These are phyloP conservation scores for Micrasema longulum DNA, from an alignment of 1,140 invertebrate species.

Conservation along the genomic window DNA sequence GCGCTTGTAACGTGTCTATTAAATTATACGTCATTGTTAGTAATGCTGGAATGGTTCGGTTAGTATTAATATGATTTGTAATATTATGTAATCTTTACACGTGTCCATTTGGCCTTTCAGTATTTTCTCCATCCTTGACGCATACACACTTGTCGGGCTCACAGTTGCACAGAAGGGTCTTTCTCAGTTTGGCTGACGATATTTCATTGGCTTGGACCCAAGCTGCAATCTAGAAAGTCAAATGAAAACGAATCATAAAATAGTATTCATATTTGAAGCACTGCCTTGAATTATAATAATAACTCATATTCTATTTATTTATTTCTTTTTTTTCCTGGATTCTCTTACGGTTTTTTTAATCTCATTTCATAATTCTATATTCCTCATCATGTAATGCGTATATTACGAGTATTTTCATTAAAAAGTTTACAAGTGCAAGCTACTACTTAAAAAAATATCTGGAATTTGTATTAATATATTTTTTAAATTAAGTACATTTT, in stretches of 20 bases:
- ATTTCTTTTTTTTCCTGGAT: not conserved
- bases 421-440: not conserved
- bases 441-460: too few relatives aligned
- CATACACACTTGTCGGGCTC: slow-evolving; percentile 45
- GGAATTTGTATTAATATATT: too few relatives aligned
- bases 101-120: slow-evolving; percentile 47
- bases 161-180: slow-evolving; percentile 40
- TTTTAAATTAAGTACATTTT: too few relatives aligned
- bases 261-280: not conserved
- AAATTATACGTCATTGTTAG: not conserved
- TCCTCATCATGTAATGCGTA: not conserved
- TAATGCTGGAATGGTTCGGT: not conserved
- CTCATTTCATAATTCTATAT: not conserved
- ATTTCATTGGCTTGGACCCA: slow-evolving; percentile 67
- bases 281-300: too few relatives aligned
- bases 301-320: not conserved
- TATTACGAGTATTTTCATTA: not conserved
- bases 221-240: slow-evolving; percentile 60
- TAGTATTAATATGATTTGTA: slow-evolving; percentile 1
- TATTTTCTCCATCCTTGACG: slow-evolving; percentile 12
- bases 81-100: slow-evolving; percentile 47
- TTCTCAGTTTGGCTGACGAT: slow-evolving; percentile 61
- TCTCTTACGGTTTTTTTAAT: not conserved
- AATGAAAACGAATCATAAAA: not conserved
- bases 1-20: too few relatives aligned